These are phyloP conservation scores for Phoenoteleia sp. DNA, from an alignment of 2,888 invertebrate species.

Conservation along the genomic window DNA sequence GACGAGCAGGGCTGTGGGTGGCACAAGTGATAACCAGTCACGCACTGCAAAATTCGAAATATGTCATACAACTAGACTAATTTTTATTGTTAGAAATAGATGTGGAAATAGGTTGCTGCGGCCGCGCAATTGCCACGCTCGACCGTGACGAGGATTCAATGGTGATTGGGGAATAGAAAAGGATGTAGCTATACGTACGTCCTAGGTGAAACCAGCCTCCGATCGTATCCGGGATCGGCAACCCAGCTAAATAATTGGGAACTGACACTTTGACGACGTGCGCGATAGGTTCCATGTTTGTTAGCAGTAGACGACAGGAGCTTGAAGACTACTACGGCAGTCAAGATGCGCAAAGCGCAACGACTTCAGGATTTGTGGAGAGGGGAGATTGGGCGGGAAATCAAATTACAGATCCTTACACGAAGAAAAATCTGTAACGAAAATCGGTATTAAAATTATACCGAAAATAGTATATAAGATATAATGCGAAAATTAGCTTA, in stretches of 20 bases:
- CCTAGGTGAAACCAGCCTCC: conserved; percentile 96
- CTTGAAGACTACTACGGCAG: too few species aligned
- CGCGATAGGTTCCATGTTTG: conserved; percentile 92
- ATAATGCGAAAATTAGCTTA: too few species aligned
- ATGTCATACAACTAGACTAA: conserved; percentile 16
- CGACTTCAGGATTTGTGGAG: too few species aligned
- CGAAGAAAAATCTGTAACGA: too few species aligned
- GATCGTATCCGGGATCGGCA: conserved; percentile 94
- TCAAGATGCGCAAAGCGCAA: too few species aligned
- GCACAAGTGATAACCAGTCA: conserved; percentile 94
- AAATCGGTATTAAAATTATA: too few species aligned
- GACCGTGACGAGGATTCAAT: too few species aligned
- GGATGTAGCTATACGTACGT: conserved; percentile 90
- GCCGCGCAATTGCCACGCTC: background rate
- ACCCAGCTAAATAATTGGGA: conserved; percentile 94
- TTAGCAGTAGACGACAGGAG: conserved; percentile 63
- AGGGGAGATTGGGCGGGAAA: too few species aligned
- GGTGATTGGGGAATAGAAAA: too few species aligned
- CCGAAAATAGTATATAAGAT: too few species aligned
- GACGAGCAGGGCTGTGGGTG: conserved; percentile 93
- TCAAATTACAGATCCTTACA: too few species aligned
- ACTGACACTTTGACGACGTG: conserved; percentile 92
- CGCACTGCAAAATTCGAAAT: conserved; percentile 89
- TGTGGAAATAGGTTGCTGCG: conserved; percentile 25
- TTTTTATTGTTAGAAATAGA: conserved; percentile 37